These are phyloP conservation scores for Eucriotettix oculatus DNA, from an alignment of 2,888 invertebrate genomes.

Conservation along the genomic window DNA sequence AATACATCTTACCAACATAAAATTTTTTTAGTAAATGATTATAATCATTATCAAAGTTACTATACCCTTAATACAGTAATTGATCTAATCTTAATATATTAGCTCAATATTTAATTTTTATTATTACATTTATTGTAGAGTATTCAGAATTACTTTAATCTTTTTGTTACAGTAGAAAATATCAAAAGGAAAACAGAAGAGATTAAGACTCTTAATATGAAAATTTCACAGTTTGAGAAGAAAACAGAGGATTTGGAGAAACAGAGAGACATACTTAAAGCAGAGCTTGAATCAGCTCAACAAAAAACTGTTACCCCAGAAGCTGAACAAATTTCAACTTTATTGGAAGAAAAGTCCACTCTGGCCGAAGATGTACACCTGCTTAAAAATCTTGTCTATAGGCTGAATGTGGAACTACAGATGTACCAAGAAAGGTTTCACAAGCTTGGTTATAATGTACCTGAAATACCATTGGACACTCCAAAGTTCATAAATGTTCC, in stretches of 20 bases:
- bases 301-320: not conserved
- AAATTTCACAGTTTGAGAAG: conserved; percentile 2
- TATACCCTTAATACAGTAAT: too few relatives aligned
- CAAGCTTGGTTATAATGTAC: conserved; percentile 8
- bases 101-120: too few relatives aligned
- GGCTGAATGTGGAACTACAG: conserved; percentile 60
- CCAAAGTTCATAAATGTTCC: not conserved
- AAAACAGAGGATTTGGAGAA: conserved; percentile 1
- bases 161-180: conserved; percentile 11
- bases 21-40: too few relatives aligned
- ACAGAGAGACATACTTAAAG: not conserved
- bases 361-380: conserved; percentile 50
- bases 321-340: not conserved
- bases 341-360: conserved; percentile 16
- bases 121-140: too few relatives aligned
- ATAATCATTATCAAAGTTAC: too few relatives aligned
- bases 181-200: conserved; percentile 41
- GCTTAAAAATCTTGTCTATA: conserved; percentile 60
- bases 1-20: too few relatives aligned
- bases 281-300: not conserved
- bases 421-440: conserved; percentile 56
- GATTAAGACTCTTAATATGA: conserved; percentile 38
- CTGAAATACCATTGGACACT: not conserved
- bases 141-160: too few relatives aligned
- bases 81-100: too few relatives aligned